Base-by-base conservation (phyloP, 2,888 invertebrate genomes). In the Ferrisia virgata region DNA sequence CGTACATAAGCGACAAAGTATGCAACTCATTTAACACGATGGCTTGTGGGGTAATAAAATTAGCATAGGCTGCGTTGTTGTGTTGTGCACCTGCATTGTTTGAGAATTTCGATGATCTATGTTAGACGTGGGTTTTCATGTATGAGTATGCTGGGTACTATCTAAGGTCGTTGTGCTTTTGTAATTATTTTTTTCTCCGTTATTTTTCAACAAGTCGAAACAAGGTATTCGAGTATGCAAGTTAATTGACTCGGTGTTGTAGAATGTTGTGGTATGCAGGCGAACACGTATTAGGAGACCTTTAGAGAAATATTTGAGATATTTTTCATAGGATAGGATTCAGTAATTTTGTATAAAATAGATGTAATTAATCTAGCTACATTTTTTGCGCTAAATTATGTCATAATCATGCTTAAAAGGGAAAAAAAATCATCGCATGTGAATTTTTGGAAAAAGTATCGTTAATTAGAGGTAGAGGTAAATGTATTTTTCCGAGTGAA, bases 11-110 rank as follows among this genome's bases (percentile, higher is more conserved):
- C 58, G 58, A 64, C 58, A 0, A 64, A 64, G 58, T 64, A 64
- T 64, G 58, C 58, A 64, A 64, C 58, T 64, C 58, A 64, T 64
- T 64, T 28, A 28, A 64, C 58, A 64, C 58, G 58, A 47, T 47
- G 9, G 18, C 8, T 18, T 5, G 18, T 18, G 1, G 11, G 22
- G 58, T 64, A 64, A 64, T 64, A 28, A 64, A 64, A 25, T 64
- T 64, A 64, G 58, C 58, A 64, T 53, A 64, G 22, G 28, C 18
- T 53, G 8, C 2, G 22, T 8, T n/a, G n/a, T n/a, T n/a, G n/a
- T n/a, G n/a, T n/a, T n/a, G n/a, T n/a, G n/a, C n/a, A n/a, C 43
- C 4, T 64, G 58, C 58, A 28, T 25, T 28, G 47, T 18, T 18
- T 3, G 18, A 43, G 43, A n/a, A n/a, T n/a, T n/a, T n/a, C n/a